A percentile compares a stretch with the other conserved stretches of the same genome.
These are phyloP conservation scores for Ivindomyrus marchei DNA, from an alignment of 2,113 vertebrate species.

Conservation along the genomic window DNA sequence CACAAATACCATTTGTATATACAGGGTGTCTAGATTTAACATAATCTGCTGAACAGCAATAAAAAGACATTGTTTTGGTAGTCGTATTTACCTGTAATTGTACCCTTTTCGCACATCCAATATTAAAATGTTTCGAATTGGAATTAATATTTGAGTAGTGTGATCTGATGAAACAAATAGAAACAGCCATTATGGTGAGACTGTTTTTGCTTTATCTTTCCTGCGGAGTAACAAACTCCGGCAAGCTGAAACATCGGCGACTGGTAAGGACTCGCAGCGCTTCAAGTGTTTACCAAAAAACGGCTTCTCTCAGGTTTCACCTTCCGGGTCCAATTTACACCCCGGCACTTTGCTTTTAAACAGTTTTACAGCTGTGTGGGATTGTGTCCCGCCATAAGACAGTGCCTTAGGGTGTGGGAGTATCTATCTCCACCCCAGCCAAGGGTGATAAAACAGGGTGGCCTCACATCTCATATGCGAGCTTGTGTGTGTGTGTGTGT, in stretches of 20 bases:
- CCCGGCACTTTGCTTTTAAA: slow-evolving; percentile 24
- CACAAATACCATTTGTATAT: not conserved
- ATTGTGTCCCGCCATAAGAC: slow-evolving; percentile 13
- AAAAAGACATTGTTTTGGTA: not conserved
- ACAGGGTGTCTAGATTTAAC: not conserved
- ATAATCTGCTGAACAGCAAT: not conserved
- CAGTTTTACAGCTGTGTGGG: slow-evolving; percentile 46
- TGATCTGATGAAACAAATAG: not conserved
- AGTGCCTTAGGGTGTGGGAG: slow-evolving; percentile 29
- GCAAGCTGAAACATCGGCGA: slow-evolving; percentile 18
- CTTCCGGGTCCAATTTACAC: slow-evolving; percentile 14
- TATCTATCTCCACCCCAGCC: slow-evolving; percentile 24
- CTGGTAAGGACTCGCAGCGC: not conserved
- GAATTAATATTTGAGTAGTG: not conserved
- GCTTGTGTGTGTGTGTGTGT: not conserved
- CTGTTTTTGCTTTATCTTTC: not conserved
- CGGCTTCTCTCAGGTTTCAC: slow-evolving; percentile 30
- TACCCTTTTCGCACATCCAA: not conserved
- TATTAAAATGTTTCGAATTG: not conserved
- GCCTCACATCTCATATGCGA: not conserved
- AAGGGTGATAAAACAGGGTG: not conserved
- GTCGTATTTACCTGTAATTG: not conserved
- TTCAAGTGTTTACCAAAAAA: slow-evolving; percentile 41
- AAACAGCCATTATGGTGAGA: not conserved
- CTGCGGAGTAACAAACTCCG: not conserved